Percentiles rank a stretch among this genome's conserved stretches.
phyloP scores from a whole-genome alignment of 92 coral and sea anemone genomes.

The Blastomussa wellsi region DNA sequence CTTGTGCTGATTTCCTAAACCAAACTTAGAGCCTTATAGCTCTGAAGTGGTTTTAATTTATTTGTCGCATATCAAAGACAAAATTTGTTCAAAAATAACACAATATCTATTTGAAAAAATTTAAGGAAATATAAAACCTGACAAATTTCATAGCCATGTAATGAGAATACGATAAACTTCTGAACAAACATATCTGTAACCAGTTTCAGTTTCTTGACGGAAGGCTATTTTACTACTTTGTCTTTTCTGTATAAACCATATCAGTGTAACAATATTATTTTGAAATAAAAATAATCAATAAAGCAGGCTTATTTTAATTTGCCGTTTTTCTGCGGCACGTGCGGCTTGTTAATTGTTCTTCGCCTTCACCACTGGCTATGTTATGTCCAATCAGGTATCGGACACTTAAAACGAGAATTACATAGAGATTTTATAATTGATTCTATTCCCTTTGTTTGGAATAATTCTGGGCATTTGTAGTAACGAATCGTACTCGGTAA shows the following conservation, averaged over 20 bases:
- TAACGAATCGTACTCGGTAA: background rate
- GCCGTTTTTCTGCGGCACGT: background rate
- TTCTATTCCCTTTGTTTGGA: background rate
- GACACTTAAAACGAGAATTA: background rate
- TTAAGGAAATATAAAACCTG: background rate
- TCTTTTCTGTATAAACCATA: background rate
- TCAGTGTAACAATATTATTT: background rate
- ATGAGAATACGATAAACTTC: background rate
- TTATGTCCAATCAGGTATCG: background rate
- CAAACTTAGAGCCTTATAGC: background rate
- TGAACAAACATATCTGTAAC: background rate
- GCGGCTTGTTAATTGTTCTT: background rate
- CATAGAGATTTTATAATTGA: background rate
- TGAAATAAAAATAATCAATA: no score
- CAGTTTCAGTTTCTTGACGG: background rate
- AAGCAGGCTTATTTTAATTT: background rate
- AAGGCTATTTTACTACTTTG: background rate
- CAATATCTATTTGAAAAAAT: background rate
- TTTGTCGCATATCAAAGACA: background rate
- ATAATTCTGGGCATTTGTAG: background rate
- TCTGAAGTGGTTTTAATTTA: background rate
- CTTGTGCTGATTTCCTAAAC: background rate
- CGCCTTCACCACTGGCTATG: background rate
- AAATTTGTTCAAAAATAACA: background rate
- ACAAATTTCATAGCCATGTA: background rate